Evolutionary conservation across 2,797 vertebrate genomes (phyloP), one percentile per base, ranked within the genome.

Genomic region (Enteromius radiatus): DNA sequence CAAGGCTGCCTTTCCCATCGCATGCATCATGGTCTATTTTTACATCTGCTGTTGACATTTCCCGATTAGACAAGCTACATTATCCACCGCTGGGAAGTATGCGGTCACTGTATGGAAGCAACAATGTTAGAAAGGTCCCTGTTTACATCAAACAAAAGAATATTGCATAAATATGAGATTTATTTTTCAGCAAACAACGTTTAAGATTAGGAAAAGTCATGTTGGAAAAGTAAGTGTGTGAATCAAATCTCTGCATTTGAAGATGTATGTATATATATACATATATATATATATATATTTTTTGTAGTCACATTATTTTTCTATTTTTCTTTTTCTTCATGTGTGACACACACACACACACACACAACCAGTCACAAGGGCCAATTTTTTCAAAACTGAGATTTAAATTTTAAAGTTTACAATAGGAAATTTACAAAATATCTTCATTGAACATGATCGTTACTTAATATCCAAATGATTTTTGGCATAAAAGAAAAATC

Each of bases 1-100:
- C 83, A 86, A 87, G 88, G 91, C 92, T 92, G 91, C 94, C 91
- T 94, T 95, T 94, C 93, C 92, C 94, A 94, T 91, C 91, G 90
- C 89, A 92, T 89, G 86, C 88, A 90, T 91, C 86, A 79, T 70
- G 75, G 83, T 90, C 92, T 95, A 95, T 95, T 94, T 95, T 94
- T 95, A 94, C 89, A 88, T 87, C 71, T 82, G 77, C 90, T 91
- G 90, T 88, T 92, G 92, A 93, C 91, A 93, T 91, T 92, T 91
- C 91, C 91, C 92, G 90, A 90, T 84, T 87, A 82, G 90, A 92
- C 91, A 92, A 87, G 87, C 76, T 81, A 88, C 64, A 84, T 85
- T 87, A 88, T 80, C 79, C 52, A 52, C 78, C 45, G n/a, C 74
- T 21, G 70, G 12, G 33, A 71, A 73, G 65, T 49, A 73, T 67